Evolutionary conservation across 2,888 invertebrate species (phyloP).

Genomic region (Pollenia labialis): DNA sequence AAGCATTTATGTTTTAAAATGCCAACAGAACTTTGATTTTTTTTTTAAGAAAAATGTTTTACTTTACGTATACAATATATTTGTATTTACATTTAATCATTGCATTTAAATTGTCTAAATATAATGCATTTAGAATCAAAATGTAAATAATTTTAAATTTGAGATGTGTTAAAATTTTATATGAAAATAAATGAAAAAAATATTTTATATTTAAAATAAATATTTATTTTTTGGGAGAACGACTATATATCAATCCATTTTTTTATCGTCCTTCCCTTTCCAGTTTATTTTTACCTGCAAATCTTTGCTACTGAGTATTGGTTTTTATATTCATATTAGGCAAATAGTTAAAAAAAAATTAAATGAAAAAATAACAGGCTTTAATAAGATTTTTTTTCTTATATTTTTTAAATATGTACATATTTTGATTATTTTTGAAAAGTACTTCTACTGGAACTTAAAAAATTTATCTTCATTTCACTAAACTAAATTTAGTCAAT

Average conservation of each 20-base stretch:
- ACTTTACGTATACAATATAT: constrained; percentile 32
- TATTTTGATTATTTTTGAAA: too few relatives aligned
- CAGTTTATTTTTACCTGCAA: too few relatives aligned
- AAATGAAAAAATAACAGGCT: too few relatives aligned
- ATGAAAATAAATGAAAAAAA: constrained; percentile 52
- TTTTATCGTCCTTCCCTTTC: neutral
- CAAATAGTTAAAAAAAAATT: too few relatives aligned
- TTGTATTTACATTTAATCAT: constrained; percentile 60
- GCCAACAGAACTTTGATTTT: constrained; percentile 36
- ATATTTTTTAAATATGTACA: too few relatives aligned
- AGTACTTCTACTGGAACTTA: too few relatives aligned
- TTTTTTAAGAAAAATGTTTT: constrained; percentile 39
- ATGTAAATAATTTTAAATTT: constrained; percentile 59
- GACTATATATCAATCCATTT: neutral
- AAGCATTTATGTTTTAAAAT: constrained; percentile 50
- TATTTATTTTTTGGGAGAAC: constrained; percentile 50
- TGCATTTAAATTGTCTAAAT: constrained; percentile 60
- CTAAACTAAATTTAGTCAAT: too few relatives aligned
- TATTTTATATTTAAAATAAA: constrained; percentile 44
- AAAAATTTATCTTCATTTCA: too few relatives aligned
- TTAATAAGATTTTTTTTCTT: too few relatives aligned
- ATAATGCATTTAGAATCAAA: constrained; percentile 55
- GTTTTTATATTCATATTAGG: too few relatives aligned
- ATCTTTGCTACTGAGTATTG: too few relatives aligned
- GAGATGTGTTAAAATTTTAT: constrained; percentile 54